Base-by-base conservation (phyloP, 2,888 invertebrate species). In the Lochmaea capreae region DNA sequence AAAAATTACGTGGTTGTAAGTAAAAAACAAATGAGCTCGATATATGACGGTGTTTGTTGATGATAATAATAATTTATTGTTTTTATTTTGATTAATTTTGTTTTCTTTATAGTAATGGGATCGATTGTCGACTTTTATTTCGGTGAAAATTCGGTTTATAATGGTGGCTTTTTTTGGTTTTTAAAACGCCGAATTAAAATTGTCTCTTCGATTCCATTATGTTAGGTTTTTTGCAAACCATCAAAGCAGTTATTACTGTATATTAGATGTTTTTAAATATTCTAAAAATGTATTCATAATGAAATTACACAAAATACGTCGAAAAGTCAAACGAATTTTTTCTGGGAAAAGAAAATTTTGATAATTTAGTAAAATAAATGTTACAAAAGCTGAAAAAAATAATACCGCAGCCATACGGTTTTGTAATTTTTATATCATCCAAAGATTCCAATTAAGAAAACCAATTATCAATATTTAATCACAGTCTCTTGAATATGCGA, bases 21-120 rank as follows among this genome's bases (percentile, higher is more conserved):
- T 79, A 65, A 71, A 65, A 79, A 79, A 79, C 52, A 81, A 79
- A 81, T 80, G 83, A 85, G 83, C 83, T 85, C 85, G 83, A 86
- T 74, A 54, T 54, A 81, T 86, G 86, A 87, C 87, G 86, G 86
- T 86, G 84, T 86, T 86, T 87, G 86, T 87, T 87, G 86, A 86
- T 86, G 83, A 83, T 86, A 82, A 83, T 86, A 83, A 83, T 86
- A 82, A 83, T 84, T 84, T 82, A 81, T 84, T 82, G 77, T 83
- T 78, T 77, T 80, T 78, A 71, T 73, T 71, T 75, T 76, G 66
- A 79, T 82, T 78, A 72, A 74, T 81, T 79, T 75, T 4, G n/a
- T 10, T 54, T 54, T 54, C 16, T 79, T 78, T 78, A 78, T 79
- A 78, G 76, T 83, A 83, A 80, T 79, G 79, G 66, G 26, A 59